Evolutionary conservation across 1,140 invertebrate genomes (phyloP), one percentile per base, ranked within the genome.

Genomic region (Trialeurodes vaporariorum): DNA sequence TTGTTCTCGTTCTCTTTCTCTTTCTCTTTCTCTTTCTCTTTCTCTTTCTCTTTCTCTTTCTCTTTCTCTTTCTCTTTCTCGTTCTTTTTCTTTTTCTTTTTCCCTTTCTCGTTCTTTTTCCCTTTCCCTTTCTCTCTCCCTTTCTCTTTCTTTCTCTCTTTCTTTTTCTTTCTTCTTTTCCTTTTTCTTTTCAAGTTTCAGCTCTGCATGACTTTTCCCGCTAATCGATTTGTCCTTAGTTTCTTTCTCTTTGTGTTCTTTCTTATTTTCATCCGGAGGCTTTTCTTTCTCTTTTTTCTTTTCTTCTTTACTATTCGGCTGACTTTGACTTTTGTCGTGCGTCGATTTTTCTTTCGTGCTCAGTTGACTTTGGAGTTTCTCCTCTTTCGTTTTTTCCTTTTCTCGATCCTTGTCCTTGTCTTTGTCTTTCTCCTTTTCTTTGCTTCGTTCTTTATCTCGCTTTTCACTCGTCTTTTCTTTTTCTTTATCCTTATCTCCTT

Each of bases 21-120:
- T n/a, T 79, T 75, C 75, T 77, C 73, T 79, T 78, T 61, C 77
- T 76, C 59, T 81, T 79, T 71, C 71, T 75, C 77, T 80, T 65
- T 79, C 76, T 76, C 79, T 79, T 68, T 75, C 72, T 70, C 82
- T 83, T 65, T 66, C 22, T 71, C 70, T 69, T 67, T 69, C 40
- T 59, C 68, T 64, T 72, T 74, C 27, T 73, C 69, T 70, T 70
- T 70, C 27, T 59, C 40, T 58, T 59, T 40, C 24, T 66, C 59
- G 2, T 66, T 24, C 61, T 70, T 70, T 22, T 70, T 67, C 40
- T 63, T 69, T 22, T 69, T 60, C 27, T 69, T 67, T 64, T 69
- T 69, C 0, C 58, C 12, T 25, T 67, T 67, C 0, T 67, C 65
- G n/a, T 61, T n/a, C 23, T 49, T 63, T 26, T 24, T 64, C 34